These are phyloP conservation scores for Cebidichthys violaceus DNA, from an alignment of 2,113 vertebrate species.

Conservation along the genomic window DNA sequence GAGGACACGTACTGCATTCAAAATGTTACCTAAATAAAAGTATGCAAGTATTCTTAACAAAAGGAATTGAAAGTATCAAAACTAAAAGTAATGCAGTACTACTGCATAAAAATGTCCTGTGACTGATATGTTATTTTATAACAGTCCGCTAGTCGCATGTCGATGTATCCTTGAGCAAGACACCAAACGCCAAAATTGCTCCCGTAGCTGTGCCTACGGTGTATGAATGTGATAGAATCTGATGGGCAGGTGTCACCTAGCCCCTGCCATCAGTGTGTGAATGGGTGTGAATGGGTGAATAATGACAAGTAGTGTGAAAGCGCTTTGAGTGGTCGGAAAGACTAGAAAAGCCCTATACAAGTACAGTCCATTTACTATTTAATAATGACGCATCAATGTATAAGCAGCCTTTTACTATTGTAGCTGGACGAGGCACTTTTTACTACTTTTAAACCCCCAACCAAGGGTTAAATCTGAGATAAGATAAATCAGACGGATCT, in stretches of 20 bases:
- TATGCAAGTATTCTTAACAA: neutral
- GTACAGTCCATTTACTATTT: too few relatives aligned
- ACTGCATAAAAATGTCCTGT: neutral
- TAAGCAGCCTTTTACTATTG: neutral
- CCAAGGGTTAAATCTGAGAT: neutral
- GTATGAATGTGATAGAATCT: too few relatives aligned
- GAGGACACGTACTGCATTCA: neutral
- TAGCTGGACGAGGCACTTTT: neutral
- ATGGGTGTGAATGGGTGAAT: too few relatives aligned
- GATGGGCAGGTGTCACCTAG: too few relatives aligned
- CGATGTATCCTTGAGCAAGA: too few relatives aligned
- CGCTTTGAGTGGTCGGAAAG: too few relatives aligned
- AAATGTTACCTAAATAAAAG: neutral
- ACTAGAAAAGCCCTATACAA: too few relatives aligned
- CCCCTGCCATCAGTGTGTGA: too few relatives aligned
- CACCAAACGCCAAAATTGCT: too few relatives aligned
- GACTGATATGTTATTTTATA: neutral
- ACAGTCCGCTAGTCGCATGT: too few relatives aligned
- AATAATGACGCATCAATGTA: neutral
- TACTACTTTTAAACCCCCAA: neutral
- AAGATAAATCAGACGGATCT: neutral
- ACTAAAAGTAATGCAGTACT: neutral
- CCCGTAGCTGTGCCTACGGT: too few relatives aligned
- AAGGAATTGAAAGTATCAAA: neutral
- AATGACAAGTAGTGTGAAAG: too few relatives aligned